A percentile compares a stretch with the other conserved stretches of the same genome.
Conservation (phyloP, 1,140 invertebrate genomes). For the Fopius arisanus region DNA sequence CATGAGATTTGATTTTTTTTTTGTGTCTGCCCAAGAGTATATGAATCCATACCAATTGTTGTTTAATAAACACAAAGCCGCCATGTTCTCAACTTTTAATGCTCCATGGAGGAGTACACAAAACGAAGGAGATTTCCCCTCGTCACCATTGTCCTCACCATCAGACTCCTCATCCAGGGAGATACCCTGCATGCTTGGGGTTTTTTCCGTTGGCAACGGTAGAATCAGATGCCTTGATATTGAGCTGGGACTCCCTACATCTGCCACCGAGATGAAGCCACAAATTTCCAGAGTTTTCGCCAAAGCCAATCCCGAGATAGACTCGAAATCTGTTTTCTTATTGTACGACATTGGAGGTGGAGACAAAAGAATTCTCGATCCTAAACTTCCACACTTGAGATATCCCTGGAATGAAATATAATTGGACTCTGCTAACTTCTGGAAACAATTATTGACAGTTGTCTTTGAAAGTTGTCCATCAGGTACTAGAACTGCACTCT, state of each 20-base stretch:
- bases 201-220: conserved; percentile 70
- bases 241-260: conserved; percentile 92
- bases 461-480: conserved; percentile 68
- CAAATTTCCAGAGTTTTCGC: conserved; percentile 78
- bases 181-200: conserved; percentile 66
- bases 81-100: conserved; percentile 88
- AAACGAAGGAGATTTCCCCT: conserved; percentile 86
- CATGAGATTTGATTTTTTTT: conserved; percentile 96
- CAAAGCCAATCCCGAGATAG: conserved; percentile 67
- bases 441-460: conserved; percentile 74
- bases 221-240: conserved; percentile 90
- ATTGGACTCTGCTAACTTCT: conserved; percentile 78
- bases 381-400: conserved; percentile 80
- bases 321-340: conserved; percentile 74
- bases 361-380: conserved; percentile 77
- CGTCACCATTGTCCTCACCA: conserved; percentile 73
- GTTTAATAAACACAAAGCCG: conserved; percentile 79
- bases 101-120: conserved; percentile 95
- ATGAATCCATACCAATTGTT: conserved; percentile 94
- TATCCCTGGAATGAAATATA: conserved; percentile 80
- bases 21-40: conserved; percentile 92
- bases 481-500: conserved; percentile 72
- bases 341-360: conserved; percentile 76
- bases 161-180: conserved; percentile 69
- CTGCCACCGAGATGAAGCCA: conserved; percentile 83